Evolutionary conservation across 2,797 vertebrate species (phyloP).

Genomic region (Aselliscus stoliczkanus): DNA sequence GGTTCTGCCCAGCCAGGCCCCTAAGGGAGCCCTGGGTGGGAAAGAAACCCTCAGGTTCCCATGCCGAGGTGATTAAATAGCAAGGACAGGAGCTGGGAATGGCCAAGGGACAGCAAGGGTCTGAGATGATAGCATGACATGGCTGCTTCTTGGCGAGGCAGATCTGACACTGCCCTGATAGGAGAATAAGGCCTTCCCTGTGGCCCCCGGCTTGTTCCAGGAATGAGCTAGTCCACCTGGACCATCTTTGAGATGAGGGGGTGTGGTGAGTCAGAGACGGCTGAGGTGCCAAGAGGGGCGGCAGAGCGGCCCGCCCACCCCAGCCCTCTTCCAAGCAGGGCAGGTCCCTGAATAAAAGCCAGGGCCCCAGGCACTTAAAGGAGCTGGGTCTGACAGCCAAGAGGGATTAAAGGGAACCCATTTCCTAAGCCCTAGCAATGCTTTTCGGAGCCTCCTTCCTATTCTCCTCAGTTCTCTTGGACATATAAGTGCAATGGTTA

Average conservation of each 20-base stretch:
- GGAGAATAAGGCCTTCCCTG: neutral
- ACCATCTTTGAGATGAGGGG: neutral
- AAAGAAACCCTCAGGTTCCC: neutral
- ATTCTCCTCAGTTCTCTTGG: neutral
- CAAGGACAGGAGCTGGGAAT: neutral
- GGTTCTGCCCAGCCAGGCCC: neutral
- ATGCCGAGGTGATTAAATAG: neutral
- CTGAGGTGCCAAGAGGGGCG: fast-evolving
- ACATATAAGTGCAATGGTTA: fast-evolving
- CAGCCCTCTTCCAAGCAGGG: neutral
- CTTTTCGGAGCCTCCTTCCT: neutral
- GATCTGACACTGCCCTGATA: fast-evolving
- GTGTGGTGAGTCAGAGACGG: fast-evolving
- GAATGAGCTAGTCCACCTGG: fast-evolving
- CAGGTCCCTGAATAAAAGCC: neutral
- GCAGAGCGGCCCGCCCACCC: neutral
- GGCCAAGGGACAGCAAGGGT: fast-evolving
- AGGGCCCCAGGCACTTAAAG: neutral
- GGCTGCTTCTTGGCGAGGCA: neutral
- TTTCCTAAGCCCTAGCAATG: too few species aligned
- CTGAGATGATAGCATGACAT: fast-evolving
- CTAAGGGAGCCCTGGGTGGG: neutral
- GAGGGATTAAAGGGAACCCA: neutral
- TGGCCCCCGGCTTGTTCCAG: neutral
- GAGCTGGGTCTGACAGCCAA: neutral